These are phyloP conservation scores for Drosophila paranaensis DNA, from an alignment of 2,888 invertebrate species.

Conservation along the genomic window DNA sequence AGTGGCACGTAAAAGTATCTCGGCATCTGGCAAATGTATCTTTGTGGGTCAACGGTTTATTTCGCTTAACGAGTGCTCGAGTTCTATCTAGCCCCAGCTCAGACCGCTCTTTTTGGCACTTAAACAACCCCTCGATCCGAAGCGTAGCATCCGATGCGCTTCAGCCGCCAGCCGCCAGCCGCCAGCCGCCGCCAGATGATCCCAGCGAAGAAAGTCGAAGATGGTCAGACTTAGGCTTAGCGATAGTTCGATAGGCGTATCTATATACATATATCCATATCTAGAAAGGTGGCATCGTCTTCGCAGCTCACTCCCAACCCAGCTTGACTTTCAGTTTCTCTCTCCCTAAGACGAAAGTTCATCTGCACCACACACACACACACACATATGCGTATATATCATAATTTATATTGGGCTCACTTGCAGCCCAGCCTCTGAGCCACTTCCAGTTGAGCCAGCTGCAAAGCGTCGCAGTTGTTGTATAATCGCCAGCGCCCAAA, in stretches of 20 bases:
- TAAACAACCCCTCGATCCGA: conserved; percentile 18
- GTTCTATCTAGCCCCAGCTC: conserved; percentile 1
- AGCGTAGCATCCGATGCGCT: too few species aligned
- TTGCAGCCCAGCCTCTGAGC: conserved; percentile 1
- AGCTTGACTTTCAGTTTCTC: not conserved
- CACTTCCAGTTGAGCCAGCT: conserved; percentile 4
- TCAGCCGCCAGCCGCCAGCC: too few species aligned
- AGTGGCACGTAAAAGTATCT: conserved; percentile 31
- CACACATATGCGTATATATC: not conserved
- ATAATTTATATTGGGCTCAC: conserved; percentile 17
- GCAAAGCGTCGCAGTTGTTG: conserved; percentile 8
- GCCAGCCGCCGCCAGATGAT: conserved; percentile 27
- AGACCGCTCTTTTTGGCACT: conserved; percentile 19
- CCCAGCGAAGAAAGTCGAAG: conserved; percentile 8
- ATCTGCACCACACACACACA: too few species aligned
- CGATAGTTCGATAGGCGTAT: too few species aligned
- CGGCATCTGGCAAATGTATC: conserved; percentile 17
- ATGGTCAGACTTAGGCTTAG: too few species aligned
- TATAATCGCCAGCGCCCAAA: conserved; percentile 21
- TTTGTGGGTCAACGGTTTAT: conserved; percentile 40
- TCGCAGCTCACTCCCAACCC: not conserved
- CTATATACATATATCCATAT: not conserved
- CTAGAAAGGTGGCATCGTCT: not conserved
- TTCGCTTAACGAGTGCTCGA: conserved; percentile 16
- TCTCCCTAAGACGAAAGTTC: conserved; percentile 15